phyloP scores from a whole-genome alignment of 2,888 invertebrate species.

The Peribatodes rhomboidaria region DNA sequence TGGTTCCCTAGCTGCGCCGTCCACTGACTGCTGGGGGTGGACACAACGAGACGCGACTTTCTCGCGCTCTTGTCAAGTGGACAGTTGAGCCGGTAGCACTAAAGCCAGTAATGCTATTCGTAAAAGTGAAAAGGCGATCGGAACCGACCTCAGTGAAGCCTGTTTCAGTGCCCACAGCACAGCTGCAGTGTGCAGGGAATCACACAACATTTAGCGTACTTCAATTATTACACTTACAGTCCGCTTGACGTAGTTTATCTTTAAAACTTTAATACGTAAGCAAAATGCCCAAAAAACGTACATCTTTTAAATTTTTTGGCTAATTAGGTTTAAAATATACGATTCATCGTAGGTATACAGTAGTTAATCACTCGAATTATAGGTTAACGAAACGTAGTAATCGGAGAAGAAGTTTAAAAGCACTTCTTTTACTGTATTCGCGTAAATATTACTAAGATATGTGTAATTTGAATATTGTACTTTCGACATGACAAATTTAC shows the following conservation, averaged over 20 bases:
- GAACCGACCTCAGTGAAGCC: conserved; percentile 56
- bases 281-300: conserved; percentile 15
- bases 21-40: too few species aligned
- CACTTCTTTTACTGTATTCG: conserved; percentile 1
- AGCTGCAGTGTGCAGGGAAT: conserved; percentile 31
- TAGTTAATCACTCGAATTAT: conserved; percentile 5
- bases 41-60: too few species aligned
- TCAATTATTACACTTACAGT: neutral
- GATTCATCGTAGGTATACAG: conserved; percentile 13
- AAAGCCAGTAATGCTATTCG: conserved; percentile 33
- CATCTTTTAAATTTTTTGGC: conserved; percentile 12
- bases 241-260: neutral
- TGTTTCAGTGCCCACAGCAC: conserved; percentile 79
- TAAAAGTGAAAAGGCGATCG: conserved; percentile 44
- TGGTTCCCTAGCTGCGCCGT: too few species aligned
- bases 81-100: neutral
- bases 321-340: conserved; percentile 13
- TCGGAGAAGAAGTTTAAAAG: neutral
- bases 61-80: too few species aligned
- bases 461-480: conserved; percentile 21
- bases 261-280: conserved; percentile 41
- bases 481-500: conserved; percentile 42
- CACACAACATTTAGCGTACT: conserved; percentile 23
- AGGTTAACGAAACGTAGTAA: neutral
- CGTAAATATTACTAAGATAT: conserved; percentile 25